Percentiles rank a stretch among this genome's conserved stretches.
Conservation (phyloP, 2,888 invertebrate genomes). For the Aphrophora alni region DNA sequence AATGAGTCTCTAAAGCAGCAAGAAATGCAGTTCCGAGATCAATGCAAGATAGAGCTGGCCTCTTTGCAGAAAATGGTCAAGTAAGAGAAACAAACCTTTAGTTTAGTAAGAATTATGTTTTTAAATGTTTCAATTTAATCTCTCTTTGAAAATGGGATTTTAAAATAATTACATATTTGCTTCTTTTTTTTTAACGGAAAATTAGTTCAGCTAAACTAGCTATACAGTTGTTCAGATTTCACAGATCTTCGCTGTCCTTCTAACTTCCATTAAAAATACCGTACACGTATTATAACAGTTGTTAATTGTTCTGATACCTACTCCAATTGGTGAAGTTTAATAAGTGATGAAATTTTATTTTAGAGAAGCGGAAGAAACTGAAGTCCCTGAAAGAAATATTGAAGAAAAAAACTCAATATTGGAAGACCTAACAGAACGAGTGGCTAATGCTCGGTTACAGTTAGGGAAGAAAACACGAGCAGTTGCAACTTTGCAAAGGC, state of each 20-base stretch:
- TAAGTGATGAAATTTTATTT: slow-evolving; percentile 42
- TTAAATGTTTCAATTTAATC: too few relatives aligned
- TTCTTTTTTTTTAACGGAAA: too few relatives aligned
- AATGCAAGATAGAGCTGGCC: slow-evolving; percentile 71
- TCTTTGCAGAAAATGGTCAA: slow-evolving; percentile 59
- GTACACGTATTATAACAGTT: too few relatives aligned
- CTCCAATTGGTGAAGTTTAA: too few relatives aligned
- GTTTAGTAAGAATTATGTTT: too few relatives aligned
- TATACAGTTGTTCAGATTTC: too few relatives aligned
- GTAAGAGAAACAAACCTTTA: slow-evolving; percentile 45
- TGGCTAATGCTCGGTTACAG: slow-evolving; percentile 66
- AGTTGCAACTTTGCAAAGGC: slow-evolving; percentile 80
- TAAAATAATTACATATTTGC: too few relatives aligned
- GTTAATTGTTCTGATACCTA: too few relatives aligned
- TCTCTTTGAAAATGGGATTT: too few relatives aligned
- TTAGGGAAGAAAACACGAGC: slow-evolving; percentile 81
- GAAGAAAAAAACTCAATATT: slow-evolving; percentile 44
- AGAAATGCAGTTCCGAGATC: slow-evolving; percentile 75
- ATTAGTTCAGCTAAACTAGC: too few relatives aligned
- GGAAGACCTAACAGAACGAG: slow-evolving; percentile 59
- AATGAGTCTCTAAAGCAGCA: slow-evolving; percentile 76
- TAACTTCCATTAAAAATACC: too few relatives aligned
- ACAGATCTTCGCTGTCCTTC: too few relatives aligned
- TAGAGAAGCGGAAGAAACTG: slow-evolving; percentile 50
- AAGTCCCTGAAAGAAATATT: slow-evolving; percentile 52